Percentiles rank a stretch among this genome's conserved stretches.
These are phyloP conservation scores for Aix galericulata DNA, from an alignment of 2,113 vertebrate genomes.

Conservation along the genomic window DNA sequence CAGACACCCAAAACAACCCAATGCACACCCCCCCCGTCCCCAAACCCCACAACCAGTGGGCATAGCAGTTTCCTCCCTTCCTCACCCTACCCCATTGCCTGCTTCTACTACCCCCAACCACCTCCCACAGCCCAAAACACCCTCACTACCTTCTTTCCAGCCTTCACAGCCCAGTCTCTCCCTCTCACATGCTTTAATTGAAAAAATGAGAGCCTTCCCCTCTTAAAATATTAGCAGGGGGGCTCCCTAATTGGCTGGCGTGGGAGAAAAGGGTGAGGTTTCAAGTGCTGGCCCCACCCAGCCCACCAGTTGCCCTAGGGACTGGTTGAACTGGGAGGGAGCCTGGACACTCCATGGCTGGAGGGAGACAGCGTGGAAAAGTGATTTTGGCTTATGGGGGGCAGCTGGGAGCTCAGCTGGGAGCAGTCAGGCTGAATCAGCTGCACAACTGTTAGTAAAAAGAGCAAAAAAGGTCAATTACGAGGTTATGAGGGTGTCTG, in stretches of 20 bases:
- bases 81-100: rapidly evolving
- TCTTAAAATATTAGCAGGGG: background rate
- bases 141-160: rapidly evolving
- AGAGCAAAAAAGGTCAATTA: rapidly evolving
- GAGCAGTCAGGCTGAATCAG: background rate
- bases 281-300: rapidly evolving
- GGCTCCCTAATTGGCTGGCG: background rate
- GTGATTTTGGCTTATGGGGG: rapidly evolving
- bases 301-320: rapidly evolving
- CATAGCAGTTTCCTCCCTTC: background rate
- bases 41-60: background rate
- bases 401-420: background rate
- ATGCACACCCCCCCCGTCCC: rapidly evolving
- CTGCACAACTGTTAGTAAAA: rapidly evolving
- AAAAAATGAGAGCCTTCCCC: background rate
- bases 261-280: rapidly evolving
- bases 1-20: background rate
- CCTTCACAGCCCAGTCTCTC: rapidly evolving
- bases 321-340: rapidly evolving
- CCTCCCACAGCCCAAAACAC: rapidly evolving
- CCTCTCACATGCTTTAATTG: background rate
- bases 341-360: rapidly evolving
- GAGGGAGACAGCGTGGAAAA: rapidly evolving
- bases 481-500: rapidly evolving
- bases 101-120: background rate